Conservation (phyloP, 2,797 vertebrate genomes). For the Alcedo atthis region DNA sequence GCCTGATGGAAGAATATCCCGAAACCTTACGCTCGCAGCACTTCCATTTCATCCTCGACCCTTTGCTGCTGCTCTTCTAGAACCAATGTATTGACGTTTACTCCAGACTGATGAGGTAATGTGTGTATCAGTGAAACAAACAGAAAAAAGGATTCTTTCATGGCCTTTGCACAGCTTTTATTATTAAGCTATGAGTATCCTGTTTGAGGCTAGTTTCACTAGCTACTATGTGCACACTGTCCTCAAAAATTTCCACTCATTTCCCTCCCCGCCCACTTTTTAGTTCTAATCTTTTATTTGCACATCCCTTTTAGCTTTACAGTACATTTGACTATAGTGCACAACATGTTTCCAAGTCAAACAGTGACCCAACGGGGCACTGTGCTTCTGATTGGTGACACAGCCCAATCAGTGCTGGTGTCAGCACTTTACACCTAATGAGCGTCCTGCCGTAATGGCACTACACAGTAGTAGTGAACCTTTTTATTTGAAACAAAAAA, state of each 20-base stretch:
- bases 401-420: conserved; percentile 85
- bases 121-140: conserved; percentile 83
- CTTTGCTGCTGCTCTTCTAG: conserved; percentile 53
- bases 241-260: conserved; percentile 77
- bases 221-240: conserved; percentile 81
- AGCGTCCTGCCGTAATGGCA: conserved; percentile 78
- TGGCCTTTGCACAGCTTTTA: conserved; percentile 86
- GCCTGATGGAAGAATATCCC: conserved; percentile 38
- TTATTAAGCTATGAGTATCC: conserved; percentile 84
- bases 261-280: conserved; percentile 79
- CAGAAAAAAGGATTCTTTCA: conserved; percentile 77
- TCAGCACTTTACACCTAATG: conserved; percentile 83
- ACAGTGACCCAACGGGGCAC: conserved; percentile 77
- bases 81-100: conserved; percentile 62
- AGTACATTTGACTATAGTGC: conserved; percentile 98
- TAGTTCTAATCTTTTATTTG: conserved; percentile 83
- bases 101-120: conserved; percentile 84
- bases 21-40: conserved; percentile 22
- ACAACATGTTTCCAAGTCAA: conserved; percentile 90
- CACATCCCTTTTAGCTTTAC: conserved; percentile 98
- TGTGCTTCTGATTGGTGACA: conserved; percentile 82
- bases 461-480: conserved; percentile 84
- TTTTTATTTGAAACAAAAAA: conserved; percentile 73
- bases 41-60: conserved; percentile 39
- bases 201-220: conserved; percentile 82